Conservation (phyloP, 2,888 invertebrate genomes). For the Lucinisca nassula region DNA sequence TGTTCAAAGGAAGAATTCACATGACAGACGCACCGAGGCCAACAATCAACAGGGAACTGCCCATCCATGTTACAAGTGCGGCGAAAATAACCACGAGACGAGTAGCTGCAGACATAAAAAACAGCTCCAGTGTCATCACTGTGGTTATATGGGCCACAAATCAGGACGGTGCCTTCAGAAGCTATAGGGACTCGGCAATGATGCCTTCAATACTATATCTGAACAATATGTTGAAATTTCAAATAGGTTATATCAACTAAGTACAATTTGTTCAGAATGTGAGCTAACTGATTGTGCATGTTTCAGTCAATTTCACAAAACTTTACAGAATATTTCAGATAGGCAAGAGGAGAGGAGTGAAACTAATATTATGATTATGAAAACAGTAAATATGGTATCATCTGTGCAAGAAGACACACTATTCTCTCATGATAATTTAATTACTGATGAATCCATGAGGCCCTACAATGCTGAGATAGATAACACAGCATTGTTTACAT, state of each 20-base stretch:
- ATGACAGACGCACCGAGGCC: too few relatives aligned
- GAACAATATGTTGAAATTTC: not conserved
- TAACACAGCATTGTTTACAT: not conserved
- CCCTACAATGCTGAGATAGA: too few relatives aligned
- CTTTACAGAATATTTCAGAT: not conserved
- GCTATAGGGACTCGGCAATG: not conserved
- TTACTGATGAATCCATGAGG: too few relatives aligned
- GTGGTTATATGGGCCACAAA: not conserved
- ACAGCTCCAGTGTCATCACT: not conserved
- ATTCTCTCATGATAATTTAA: not conserved
- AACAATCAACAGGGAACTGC: not conserved
- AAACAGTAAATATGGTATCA: not conserved
- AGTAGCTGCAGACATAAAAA: not conserved
- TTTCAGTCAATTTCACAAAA: not conserved
- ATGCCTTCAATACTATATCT: not conserved
- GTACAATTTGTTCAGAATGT: not conserved
- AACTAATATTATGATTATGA: too few relatives aligned
- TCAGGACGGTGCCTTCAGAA: not conserved
- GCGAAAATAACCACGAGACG: not conserved
- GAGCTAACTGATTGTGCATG: not conserved
- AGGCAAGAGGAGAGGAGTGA: too few relatives aligned
- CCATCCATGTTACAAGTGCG: not conserved
- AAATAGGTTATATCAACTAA: not conserved
- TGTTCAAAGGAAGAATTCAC: too few relatives aligned
- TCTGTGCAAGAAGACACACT: not conserved